These are phyloP conservation scores for Leptonema lineaticorne DNA, from an alignment of 1,140 invertebrate genomes.

Conservation along the genomic window DNA sequence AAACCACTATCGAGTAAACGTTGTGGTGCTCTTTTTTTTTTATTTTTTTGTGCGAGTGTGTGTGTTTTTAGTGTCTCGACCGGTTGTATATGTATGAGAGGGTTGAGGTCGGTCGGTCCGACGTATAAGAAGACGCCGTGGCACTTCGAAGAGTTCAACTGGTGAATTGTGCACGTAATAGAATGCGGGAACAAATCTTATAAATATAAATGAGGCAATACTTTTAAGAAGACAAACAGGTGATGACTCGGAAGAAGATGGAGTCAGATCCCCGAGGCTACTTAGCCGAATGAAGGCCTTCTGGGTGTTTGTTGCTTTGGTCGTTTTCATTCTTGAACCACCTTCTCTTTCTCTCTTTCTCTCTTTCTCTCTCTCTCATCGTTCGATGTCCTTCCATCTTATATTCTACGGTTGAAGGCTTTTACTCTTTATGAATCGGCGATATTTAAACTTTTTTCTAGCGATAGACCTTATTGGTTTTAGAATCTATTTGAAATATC, in stretches of 20 bases:
- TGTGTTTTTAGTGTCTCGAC: not conserved
- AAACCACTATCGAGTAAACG: no score
- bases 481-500: no score
- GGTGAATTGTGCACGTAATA: constrained; percentile 28
- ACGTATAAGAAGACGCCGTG: no score
- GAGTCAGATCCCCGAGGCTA: not conserved
- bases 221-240: constrained; percentile 53
- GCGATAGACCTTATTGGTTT: no score
- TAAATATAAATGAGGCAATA: constrained; percentile 56
- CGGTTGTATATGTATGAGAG: constrained; percentile 39
- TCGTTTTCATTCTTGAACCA: not conserved
- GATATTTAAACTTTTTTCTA: no score
- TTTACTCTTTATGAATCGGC: no score
- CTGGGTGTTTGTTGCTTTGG: not conserved
- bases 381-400: not conserved
- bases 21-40: no score
- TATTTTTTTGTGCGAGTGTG: no score
- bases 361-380: not conserved
- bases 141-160: no score
- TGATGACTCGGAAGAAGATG: constrained; percentile 41
- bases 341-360: not conserved
- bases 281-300: constrained; percentile 23
- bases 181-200: constrained; percentile 45
- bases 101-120: not conserved
- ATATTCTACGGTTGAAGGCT: not conserved